Conservation (phyloP, 2,113 vertebrate species). For the Labeo catla region DNA sequence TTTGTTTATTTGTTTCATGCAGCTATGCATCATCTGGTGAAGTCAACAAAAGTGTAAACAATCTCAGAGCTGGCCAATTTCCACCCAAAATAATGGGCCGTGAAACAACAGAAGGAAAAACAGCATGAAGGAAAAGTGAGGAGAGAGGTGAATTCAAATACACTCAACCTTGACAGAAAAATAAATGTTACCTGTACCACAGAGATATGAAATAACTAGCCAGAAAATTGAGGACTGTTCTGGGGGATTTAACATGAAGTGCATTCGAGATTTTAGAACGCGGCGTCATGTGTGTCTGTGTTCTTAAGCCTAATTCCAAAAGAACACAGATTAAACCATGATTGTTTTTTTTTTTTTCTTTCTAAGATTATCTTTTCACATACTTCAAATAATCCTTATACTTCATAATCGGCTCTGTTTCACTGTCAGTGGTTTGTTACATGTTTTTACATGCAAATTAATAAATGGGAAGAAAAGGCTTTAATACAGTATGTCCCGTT, state of each 20-base stretch:
- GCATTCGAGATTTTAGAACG: not conserved
- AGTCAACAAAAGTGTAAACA: slow-evolving; percentile 38
- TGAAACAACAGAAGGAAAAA: slow-evolving; percentile 7
- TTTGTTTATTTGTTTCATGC: slow-evolving; percentile 28
- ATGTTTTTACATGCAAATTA: not conserved
- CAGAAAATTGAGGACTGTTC: not conserved
- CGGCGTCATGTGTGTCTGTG: not conserved
- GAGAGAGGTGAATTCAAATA: slow-evolving; percentile 20
- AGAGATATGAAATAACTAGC: not conserved
- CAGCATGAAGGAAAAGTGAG: slow-evolving; percentile 6
- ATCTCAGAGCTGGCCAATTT: slow-evolving; percentile 24
- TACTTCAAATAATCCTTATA: slow-evolving; percentile 31
- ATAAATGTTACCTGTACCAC: not conserved
- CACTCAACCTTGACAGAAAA: slow-evolving; percentile 26
- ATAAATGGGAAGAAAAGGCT: not conserved
- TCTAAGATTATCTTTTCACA: slow-evolving; percentile 11
- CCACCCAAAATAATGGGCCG: not conserved
- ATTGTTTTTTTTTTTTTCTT: slow-evolving; percentile 11
- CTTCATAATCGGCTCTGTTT: slow-evolving; percentile 6
- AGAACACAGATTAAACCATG: slow-evolving; percentile 7
- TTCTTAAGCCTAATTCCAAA: not conserved
- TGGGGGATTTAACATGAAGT: slow-evolving; percentile 8
- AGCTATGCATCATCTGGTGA: slow-evolving; percentile 41
- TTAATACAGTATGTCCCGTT: too few species aligned
- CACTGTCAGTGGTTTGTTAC: not conserved